A percentile compares a stretch with the other conserved stretches of the same genome.
Evolutionary conservation across 1,140 invertebrate species (phyloP).

Genomic region (Procambarus clarkii): DNA sequence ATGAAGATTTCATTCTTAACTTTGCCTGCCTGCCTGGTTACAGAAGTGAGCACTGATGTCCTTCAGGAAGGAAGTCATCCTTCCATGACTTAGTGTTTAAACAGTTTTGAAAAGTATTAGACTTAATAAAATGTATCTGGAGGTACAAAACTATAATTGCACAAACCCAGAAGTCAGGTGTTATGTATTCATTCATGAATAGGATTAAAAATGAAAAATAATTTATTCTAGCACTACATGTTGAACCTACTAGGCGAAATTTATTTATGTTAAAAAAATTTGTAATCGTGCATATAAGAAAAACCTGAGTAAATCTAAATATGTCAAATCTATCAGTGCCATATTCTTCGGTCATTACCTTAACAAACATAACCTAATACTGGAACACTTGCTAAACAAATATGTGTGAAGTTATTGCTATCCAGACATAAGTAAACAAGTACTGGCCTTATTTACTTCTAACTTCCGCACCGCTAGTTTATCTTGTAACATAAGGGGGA

Average conservation of each 20-base stretch:
- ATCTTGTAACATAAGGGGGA: not conserved
- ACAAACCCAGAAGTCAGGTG: not conserved
- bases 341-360: not conserved
- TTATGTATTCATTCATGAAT: not conserved
- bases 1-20: not conserved
- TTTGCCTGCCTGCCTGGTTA: not conserved
- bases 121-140: not conserved
- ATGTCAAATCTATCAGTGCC: not conserved
- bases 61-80: not conserved
- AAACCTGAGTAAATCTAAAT: not conserved
- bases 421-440: not conserved
- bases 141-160: not conserved
- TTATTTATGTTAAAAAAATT: not conserved
- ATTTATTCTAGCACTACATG: not conserved
- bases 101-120: not conserved
- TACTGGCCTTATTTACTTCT: not conserved
- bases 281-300: not conserved
- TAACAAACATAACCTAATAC: not conserved
- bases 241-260: not conserved
- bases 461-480: not conserved
- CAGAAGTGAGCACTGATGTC: not conserved
- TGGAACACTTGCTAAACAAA: not conserved
- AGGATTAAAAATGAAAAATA: not conserved
- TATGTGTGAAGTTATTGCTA: conserved; percentile 8
- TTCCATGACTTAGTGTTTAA: not conserved